Conservation (phyloP, 2,888 invertebrate species). For the Hesperia comma region DNA sequence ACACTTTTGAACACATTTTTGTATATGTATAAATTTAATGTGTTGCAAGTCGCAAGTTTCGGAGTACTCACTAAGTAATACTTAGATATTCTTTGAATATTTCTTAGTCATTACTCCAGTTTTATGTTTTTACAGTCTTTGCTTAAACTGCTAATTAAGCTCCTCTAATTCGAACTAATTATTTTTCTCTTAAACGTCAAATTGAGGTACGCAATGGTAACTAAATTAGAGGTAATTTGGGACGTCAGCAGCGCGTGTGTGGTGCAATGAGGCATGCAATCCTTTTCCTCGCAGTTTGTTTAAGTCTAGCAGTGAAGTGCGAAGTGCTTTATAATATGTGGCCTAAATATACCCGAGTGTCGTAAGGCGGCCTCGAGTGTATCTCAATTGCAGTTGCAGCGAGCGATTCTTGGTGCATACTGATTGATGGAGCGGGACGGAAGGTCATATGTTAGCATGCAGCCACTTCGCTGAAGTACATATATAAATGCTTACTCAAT, state of each 20-base stretch:
- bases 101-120: neutral
- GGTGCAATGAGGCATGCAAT: slow-evolving; percentile 15
- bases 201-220: neutral
- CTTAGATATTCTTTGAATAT: too few relatives aligned
- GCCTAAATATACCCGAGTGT: slow-evolving; percentile 27
- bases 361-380: slow-evolving; percentile 23
- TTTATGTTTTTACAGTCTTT: neutral
- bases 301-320: slow-evolving; percentile 1
- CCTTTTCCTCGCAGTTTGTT: neutral
- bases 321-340: slow-evolving; percentile 12
- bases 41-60: too few relatives aligned
- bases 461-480: slow-evolving; percentile 8
- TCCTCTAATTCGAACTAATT: neutral
- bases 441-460: slow-evolving; percentile 19
- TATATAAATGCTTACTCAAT: neutral
- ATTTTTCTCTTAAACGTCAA: slow-evolving; percentile 16
- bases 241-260: neutral
- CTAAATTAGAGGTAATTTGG: slow-evolving; percentile 8
- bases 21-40: too few relatives aligned
- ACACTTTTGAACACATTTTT: too few relatives aligned
- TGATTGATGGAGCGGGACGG: slow-evolving; percentile 20
- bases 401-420: slow-evolving; percentile 23
- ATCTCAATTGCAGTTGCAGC: slow-evolving; percentile 28
- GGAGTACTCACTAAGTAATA: too few relatives aligned
- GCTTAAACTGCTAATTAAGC: neutral